Percentiles rank a stretch among this genome's conserved stretches.
Conservation (phyloP, 2,113 vertebrate genomes). For the Toxotes jaculatrix region DNA sequence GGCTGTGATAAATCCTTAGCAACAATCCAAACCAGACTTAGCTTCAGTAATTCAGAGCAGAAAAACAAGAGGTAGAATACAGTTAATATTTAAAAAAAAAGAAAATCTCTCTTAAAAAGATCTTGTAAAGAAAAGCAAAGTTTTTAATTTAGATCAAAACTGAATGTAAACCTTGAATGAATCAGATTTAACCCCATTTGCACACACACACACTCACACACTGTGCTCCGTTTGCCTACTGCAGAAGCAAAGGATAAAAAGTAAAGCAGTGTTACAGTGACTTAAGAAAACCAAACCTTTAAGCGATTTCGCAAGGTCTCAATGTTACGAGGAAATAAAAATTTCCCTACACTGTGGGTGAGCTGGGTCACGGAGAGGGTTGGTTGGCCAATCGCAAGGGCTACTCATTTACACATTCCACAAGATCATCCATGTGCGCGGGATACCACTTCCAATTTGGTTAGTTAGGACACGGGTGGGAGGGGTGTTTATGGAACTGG, state of each 20-base stretch:
- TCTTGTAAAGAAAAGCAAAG: background rate
- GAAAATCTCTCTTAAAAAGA: background rate
- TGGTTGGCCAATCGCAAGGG: slow-evolving; percentile 70
- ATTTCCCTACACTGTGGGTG: slow-evolving; percentile 42
- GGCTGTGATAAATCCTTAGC: slow-evolving; percentile 51
- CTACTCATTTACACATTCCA: slow-evolving; percentile 86
- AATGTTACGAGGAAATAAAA: slow-evolving; percentile 46
- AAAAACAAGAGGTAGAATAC: slow-evolving; percentile 1
- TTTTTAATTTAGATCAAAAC: background rate
- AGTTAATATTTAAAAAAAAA: background rate
- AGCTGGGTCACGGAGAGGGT: slow-evolving; percentile 67
- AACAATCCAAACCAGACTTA: slow-evolving; percentile 48
- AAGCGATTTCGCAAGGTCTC: slow-evolving; percentile 38
- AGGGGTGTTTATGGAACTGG: slow-evolving; percentile 70
- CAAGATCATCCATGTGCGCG: slow-evolving; percentile 78
- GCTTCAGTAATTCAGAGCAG: slow-evolving; percentile 12
- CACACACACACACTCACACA: background rate
- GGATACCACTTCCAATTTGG: slow-evolving; percentile 81
- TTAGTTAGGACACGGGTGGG: slow-evolving; percentile 76
- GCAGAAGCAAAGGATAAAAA: background rate
- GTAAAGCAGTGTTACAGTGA: background rate
- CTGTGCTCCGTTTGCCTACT: slow-evolving; percentile 28
- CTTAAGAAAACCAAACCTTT: slow-evolving; percentile 10
- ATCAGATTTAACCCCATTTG: slow-evolving; percentile 1
- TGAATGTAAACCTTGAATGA: background rate